phyloP scores from a whole-genome alignment of 2,113 vertebrate species.

The Phaethon lepturus region DNA sequence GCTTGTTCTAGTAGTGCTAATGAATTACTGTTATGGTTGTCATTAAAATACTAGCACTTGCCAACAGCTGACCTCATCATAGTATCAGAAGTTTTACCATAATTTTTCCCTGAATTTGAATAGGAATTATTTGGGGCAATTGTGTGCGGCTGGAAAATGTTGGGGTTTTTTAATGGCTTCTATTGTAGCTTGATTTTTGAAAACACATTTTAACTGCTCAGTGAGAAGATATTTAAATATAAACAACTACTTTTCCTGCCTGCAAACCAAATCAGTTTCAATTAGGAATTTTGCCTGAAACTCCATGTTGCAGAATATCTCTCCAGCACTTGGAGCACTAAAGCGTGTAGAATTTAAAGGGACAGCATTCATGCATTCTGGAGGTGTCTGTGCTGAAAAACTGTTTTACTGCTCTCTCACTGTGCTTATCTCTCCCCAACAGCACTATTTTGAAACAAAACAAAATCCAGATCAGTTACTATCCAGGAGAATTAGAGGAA shows the following conservation, averaged over 20 bases:
- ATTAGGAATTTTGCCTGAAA: conserved; percentile 38
- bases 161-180: neutral
- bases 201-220: conserved; percentile 8
- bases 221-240: neutral
- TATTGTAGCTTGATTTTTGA: conserved; percentile 42
- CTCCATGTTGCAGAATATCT: neutral
- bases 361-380: neutral
- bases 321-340: neutral
- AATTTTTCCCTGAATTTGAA: conserved; percentile 34
- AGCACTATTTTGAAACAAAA: conserved; percentile 54
- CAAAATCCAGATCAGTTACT: conserved; percentile 27
- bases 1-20: neutral
- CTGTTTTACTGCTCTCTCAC: neutral
- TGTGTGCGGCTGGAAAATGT: conserved; percentile 34
- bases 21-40: conserved; percentile 1
- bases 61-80: neutral
- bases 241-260: conserved; percentile 36
- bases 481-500: conserved; percentile 49
- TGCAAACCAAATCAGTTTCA: conserved; percentile 34
- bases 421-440: conserved; percentile 22
- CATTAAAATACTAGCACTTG: conserved; percentile 9
- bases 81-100: conserved; percentile 4
- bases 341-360: conserved; percentile 15
- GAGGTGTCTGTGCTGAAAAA: neutral
- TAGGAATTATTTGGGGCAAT: conserved; percentile 36